Conservation (phyloP, 2,113 vertebrate genomes). For the Spea bombifrons region DNA sequence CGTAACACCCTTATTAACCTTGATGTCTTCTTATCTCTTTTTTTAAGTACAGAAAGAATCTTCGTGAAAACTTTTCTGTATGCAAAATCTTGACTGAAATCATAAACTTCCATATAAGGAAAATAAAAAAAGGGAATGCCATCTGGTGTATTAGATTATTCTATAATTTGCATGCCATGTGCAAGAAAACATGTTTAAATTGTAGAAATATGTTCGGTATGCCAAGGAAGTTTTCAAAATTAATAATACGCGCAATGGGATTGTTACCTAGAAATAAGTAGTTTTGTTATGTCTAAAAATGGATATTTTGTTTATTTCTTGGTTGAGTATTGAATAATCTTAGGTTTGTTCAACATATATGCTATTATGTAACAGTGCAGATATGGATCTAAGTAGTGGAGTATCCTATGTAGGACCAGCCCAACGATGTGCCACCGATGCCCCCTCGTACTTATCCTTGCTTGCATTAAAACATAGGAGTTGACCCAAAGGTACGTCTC, state of each 20-base stretch:
- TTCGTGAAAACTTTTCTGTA: slow-evolving; percentile 7
- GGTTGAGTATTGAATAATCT: background rate
- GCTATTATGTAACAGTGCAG: too few species aligned
- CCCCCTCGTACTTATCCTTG: too few species aligned
- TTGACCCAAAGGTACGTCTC: too few species aligned
- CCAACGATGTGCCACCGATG: too few species aligned
- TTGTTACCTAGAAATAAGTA: background rate
- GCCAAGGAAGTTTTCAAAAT: slow-evolving; percentile 24
- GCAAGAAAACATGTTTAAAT: slow-evolving; percentile 40
- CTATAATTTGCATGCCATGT: slow-evolving; percentile 36
- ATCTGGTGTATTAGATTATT: slow-evolving; percentile 39
- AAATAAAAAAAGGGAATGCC: slow-evolving; percentile 4
- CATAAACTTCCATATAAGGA: slow-evolving; percentile 4
- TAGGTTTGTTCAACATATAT: background rate
- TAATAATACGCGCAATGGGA: slow-evolving; percentile 7
- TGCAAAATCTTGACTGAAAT: slow-evolving; percentile 4
- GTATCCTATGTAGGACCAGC: too few species aligned
- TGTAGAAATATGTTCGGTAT: slow-evolving; percentile 37
- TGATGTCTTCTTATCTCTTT: too few species aligned
- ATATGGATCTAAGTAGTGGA: too few species aligned
- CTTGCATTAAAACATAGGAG: too few species aligned
- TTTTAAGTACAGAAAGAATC: background rate
- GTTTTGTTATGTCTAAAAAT: background rate
- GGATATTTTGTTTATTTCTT: background rate
- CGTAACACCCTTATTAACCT: too few species aligned